These are phyloP conservation scores for Oscheius myriophilus DNA, from an alignment of 2,888 invertebrate genomes.

Conservation along the genomic window DNA sequence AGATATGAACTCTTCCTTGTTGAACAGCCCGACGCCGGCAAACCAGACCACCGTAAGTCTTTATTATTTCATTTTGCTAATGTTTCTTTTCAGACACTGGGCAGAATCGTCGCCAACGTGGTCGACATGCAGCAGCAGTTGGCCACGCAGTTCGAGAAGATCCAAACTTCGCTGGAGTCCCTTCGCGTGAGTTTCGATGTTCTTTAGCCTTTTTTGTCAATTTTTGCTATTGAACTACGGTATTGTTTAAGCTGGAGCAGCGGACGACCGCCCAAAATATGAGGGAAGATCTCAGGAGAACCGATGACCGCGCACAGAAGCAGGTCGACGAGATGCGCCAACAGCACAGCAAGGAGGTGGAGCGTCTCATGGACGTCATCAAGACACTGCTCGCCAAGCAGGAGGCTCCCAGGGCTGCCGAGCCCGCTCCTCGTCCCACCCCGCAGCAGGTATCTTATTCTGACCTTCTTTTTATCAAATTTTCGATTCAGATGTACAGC, in stretches of 20 bases:
- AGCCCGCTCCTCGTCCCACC: constrained; percentile 20
- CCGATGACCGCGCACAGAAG: constrained; percentile 32
- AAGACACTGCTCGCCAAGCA: constrained; percentile 33
- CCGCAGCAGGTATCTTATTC: neutral
- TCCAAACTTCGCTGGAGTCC: constrained; percentile 42
- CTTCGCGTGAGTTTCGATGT: constrained; percentile 37
- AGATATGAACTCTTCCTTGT: neutral
- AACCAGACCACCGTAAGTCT: too few relatives aligned
- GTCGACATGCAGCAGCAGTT: constrained; percentile 51
- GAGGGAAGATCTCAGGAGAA: constrained; percentile 33
- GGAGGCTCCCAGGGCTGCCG: neutral
- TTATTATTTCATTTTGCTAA: too few relatives aligned
- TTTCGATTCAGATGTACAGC: neutral
- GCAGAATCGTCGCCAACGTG: constrained; percentile 44
- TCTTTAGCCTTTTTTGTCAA: too few relatives aligned
- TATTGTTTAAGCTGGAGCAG: constrained; percentile 19
- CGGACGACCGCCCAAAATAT: constrained; percentile 29
- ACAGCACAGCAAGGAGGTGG: constrained; percentile 42
- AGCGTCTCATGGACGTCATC: constrained; percentile 44
- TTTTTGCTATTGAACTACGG: too few relatives aligned
- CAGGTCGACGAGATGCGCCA: constrained; percentile 29
- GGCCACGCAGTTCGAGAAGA: constrained; percentile 33
- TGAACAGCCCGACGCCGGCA: too few relatives aligned
- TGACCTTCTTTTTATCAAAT: neutral
- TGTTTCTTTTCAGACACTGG: constrained; percentile 25